Percentiles rank a stretch among this genome's conserved stretches.
These are phyloP conservation scores for Tetragonula clypearis DNA, from an alignment of 1,140 invertebrate species.

Conservation along the genomic window DNA sequence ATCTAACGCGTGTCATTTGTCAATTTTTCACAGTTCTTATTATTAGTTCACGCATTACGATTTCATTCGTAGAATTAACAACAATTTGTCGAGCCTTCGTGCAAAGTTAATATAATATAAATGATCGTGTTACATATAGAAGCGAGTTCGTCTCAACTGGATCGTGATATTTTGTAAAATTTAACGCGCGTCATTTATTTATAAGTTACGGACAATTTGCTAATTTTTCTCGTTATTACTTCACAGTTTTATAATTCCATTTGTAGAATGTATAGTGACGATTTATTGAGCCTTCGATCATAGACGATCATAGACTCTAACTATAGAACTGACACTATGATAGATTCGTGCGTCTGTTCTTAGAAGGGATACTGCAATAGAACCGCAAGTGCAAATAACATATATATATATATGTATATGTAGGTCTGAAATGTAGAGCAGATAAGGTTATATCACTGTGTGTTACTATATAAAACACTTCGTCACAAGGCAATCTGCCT, in stretches of 20 bases:
- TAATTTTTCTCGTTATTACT: background rate
- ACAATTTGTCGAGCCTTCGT: background rate
- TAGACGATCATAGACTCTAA: background rate
- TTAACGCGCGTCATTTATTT: too few species aligned
- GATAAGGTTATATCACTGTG: background rate
- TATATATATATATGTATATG: too few species aligned
- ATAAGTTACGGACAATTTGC: background rate
- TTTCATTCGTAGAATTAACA: background rate
- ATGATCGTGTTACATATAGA: too few species aligned
- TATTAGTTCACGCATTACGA: background rate
- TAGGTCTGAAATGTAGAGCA: background rate
- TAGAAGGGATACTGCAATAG: background rate
- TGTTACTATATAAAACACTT: background rate
- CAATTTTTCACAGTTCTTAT: background rate
- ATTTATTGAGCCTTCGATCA: background rate
- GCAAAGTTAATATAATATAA: too few species aligned
- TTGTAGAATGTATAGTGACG: background rate
- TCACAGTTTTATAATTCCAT: background rate
- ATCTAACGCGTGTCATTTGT: too few species aligned
- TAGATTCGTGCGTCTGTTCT: background rate
- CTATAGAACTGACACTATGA: background rate
- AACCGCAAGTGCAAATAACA: background rate
- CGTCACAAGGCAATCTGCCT: background rate
- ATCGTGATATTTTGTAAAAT: too few species aligned
- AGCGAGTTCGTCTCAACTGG: too few species aligned